Percentiles rank a stretch among this genome's conserved stretches.
Conservation (phyloP, 2,113 vertebrate genomes). For the Procapra przewalskii region DNA sequence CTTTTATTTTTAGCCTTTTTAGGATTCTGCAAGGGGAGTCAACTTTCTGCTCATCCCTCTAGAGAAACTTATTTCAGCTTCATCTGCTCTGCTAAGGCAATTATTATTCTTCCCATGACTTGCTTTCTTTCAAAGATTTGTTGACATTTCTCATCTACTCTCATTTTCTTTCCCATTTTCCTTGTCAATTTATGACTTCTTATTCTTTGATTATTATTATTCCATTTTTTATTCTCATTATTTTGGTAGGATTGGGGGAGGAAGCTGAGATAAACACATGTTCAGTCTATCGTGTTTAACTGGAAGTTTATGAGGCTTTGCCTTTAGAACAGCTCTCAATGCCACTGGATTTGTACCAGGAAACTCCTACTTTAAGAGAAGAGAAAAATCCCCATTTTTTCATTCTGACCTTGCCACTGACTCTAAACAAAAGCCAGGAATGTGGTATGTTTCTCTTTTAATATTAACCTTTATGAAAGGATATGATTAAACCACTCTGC, state of each 20-base stretch:
- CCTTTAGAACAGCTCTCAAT: conserved; percentile 34
- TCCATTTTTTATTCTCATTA: conserved; percentile 11
- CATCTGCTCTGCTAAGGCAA: background rate
- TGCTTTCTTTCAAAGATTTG: background rate
- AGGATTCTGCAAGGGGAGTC: background rate
- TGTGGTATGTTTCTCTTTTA: conserved; percentile 47
- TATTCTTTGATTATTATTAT: conserved; percentile 22
- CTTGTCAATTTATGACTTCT: background rate
- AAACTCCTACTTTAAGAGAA: background rate
- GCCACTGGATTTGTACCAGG: background rate
- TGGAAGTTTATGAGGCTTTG: conserved; percentile 27
- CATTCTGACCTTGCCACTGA: conserved; percentile 1
- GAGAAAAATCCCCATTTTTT: conserved; percentile 30
- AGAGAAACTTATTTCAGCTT: background rate
- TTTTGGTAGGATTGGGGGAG: conserved; percentile 21
- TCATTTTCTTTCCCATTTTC: background rate
- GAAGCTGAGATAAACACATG: conserved; percentile 47
- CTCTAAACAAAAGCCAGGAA: background rate
- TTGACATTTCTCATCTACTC: conserved; percentile 27
- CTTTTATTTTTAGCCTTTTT: background rate
- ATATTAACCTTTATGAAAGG: conserved; percentile 48
- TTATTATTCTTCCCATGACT: background rate
- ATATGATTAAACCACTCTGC: conserved; percentile 46
- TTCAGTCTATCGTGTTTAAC: conserved; percentile 43
- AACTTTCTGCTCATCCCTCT: background rate